Base-by-base conservation (phyloP, 1,140 invertebrate species). In the Agraylea sexmaculata region DNA sequence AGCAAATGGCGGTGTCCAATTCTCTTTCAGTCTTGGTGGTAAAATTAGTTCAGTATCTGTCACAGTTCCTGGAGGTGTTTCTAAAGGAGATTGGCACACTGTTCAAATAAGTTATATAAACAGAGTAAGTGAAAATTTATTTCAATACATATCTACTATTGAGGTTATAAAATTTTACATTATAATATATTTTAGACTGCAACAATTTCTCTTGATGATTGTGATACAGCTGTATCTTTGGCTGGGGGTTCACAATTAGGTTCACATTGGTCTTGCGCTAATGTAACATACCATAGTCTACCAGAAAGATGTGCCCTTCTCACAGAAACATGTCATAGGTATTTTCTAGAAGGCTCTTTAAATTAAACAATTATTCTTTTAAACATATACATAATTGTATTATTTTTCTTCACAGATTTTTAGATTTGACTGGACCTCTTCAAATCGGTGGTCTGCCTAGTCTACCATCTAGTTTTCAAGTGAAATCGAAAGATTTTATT, bases 381-480 rank as follows among this genome's bases (percentile, higher is more conserved):
- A 4, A 16, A 16, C 15, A 16, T 18, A 37, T 34, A 11, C 18
- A 31, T 12, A 19, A 37, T 23, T 23, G 20, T 32, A 1, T 30
- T 10, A 11, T 42, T 40, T 13, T 40, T 27, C 12, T 49, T 46
- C 29, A 20, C 45, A 68, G 93, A 30, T 93, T 95, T 54, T 59
- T 99, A 15, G 95, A 99, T 60, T 62, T 99, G 3, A 95, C 90
- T 0, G 92, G 93, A 2, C 93, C 94, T 0, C 58, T 99, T 6
- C 91, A 96, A 59, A 64, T 99, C 13, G 95, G 95, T 2, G 93
- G 93, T 0, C 60, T 97, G 3, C 92, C 93, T 0, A 69, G 80
- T 4, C 77, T 88, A 8, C 83, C 82, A 0, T 77, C 76, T 1
- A 80, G 73, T 46, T 91, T 89, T 51, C 87, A 87, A 54, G 74